These are phyloP conservation scores for Pungitius pungitius DNA, from an alignment of 2,113 vertebrate genomes.

Conservation along the genomic window DNA sequence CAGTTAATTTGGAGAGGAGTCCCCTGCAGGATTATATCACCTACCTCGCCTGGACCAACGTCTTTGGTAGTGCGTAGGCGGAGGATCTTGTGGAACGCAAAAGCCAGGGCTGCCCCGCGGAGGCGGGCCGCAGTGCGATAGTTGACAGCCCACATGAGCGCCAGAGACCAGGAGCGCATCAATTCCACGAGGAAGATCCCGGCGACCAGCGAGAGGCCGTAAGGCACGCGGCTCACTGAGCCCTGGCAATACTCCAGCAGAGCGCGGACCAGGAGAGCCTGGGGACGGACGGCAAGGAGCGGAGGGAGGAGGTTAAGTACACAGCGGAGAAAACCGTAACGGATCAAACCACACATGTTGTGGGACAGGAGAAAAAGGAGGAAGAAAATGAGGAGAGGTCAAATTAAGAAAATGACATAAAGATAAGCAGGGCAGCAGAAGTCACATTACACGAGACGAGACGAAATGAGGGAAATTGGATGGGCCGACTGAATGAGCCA, in stretches of 20 bases:
- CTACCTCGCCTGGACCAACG: slow-evolving; percentile 82
- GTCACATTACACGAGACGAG: background rate
- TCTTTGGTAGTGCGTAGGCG: slow-evolving; percentile 82
- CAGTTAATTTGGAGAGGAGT: slow-evolving; percentile 37
- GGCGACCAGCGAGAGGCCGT: slow-evolving; percentile 78
- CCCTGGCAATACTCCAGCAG: slow-evolving; percentile 83
- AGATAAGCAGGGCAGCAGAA: background rate
- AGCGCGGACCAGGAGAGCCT: slow-evolving; percentile 82
- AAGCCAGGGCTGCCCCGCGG: slow-evolving; percentile 80
- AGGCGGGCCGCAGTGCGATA: slow-evolving; percentile 85
- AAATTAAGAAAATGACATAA: slow-evolving; percentile 19
- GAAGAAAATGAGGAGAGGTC: background rate
- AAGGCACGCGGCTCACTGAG: slow-evolving; percentile 61
- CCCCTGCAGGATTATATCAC: slow-evolving; percentile 28
- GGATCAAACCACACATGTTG: background rate
- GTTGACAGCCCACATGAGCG: slow-evolving; percentile 84
- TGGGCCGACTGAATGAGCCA: background rate
- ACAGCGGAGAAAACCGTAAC: background rate
- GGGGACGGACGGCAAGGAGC: background rate
- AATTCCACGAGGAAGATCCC: slow-evolving; percentile 82
- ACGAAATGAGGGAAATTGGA: background rate
- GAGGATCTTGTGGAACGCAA: slow-evolving; percentile 84
- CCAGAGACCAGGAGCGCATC: slow-evolving; percentile 83
- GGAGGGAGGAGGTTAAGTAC: background rate
- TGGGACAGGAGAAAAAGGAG: background rate